Base-by-base conservation (phyloP, 2,113 vertebrate species). In the Pterocles burchelli region DNA sequence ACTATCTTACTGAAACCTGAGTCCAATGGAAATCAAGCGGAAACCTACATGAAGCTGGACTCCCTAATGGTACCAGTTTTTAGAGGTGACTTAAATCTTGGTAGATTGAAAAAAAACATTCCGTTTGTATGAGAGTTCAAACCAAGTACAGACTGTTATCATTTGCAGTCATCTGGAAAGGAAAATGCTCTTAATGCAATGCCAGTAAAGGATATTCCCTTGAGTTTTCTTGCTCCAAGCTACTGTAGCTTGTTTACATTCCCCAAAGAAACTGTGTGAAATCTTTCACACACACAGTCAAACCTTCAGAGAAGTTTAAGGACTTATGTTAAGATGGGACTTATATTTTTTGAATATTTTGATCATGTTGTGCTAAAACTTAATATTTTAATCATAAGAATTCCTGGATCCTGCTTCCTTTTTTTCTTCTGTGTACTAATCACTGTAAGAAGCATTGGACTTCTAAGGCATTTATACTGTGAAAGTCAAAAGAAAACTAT, bases 151-250 rank as follows among this genome's bases (percentile, higher is more conserved):
- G 86, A 82, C 94, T 90, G 79, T 94, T 96, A 96, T 77, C 74
- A 52, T 93, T 92, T 96, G 90, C 92, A 90, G 93, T 92, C 90
- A 88, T 95, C 93, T 94, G 91, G 93, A 95, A 93, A 91, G 82
- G 90, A 91, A 96, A 96, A 86, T 57, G 82, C 72, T 94, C 91
- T 88, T 91, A 94, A 79, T 88, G 82, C 79, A 86, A 13, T 68
- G 85, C 67, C 45, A 57, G 83, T 63, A 46, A 85, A 93, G 52
- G 45, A 61, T 89, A 90, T 94, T 92, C 93, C 76, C 88, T 71
- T 54, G 85, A 84, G 82, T 94, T 88, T 75, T 88, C 79, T 65
- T 93, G 68, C 86, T 84, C 71, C 0, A 1, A 92, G 92, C 92
- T 95, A 57, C 93, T 63, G 82, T 43, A 59, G 76, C 43, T 88